A percentile compares a stretch with the other conserved stretches of the same genome.
Evolutionary conservation across 2,888 invertebrate genomes (phyloP).

Genomic region (Galerucella calmariensis): DNA sequence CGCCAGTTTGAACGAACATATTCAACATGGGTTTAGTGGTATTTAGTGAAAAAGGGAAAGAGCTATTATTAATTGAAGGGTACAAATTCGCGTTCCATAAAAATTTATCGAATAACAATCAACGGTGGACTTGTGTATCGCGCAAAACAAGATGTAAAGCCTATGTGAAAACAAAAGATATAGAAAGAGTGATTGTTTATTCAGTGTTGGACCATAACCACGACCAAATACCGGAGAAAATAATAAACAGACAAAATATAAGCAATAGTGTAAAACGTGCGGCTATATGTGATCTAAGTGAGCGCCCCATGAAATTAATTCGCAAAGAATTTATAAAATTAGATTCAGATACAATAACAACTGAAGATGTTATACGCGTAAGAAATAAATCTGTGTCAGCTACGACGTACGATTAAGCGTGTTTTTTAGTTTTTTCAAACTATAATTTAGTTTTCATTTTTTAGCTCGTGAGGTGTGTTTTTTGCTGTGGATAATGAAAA

Average conservation of each 20-base stretch:
- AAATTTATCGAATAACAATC: background rate
- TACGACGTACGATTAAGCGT: too few relatives aligned
- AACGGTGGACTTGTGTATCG: background rate
- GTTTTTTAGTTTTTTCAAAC: too few relatives aligned
- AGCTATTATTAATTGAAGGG: background rate
- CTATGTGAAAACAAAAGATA: background rate
- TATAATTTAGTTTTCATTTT: too few relatives aligned
- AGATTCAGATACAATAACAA: background rate
- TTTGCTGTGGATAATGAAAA: too few relatives aligned
- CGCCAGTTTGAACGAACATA: too few relatives aligned
- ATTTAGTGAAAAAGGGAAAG: too few relatives aligned
- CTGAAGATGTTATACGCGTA: background rate
- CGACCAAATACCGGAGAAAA: background rate
- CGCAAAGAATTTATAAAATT: background rate
- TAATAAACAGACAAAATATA: background rate
- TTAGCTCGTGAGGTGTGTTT: too few relatives aligned
- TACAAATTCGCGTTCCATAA: conserved; percentile 1
- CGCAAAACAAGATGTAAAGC: background rate
- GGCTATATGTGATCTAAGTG: background rate
- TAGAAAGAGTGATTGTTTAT: background rate
- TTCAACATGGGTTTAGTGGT: too few relatives aligned
- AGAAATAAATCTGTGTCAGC: background rate
- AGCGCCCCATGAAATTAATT: background rate
- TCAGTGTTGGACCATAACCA: background rate
- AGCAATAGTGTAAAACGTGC: background rate